Base-by-base conservation (phyloP, 2,888 invertebrate species). In the Tachina grossa region DNA sequence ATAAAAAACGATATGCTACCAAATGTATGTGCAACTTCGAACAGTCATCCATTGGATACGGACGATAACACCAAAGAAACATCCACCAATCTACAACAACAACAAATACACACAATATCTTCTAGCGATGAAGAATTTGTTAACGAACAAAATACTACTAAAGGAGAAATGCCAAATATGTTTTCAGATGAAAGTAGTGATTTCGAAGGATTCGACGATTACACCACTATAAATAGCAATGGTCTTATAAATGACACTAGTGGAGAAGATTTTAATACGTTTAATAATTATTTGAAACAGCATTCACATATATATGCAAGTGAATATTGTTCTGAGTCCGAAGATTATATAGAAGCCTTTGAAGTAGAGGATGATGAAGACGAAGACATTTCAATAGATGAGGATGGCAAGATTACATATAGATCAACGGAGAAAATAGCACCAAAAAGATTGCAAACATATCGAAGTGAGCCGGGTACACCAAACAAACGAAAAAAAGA, bases 31-130 rank as follows among this genome's bases (percentile, higher is more conserved):
- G n/a, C 22, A 1, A 19, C 41, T 11, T 69, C 53, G 31, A 47
- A 74, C 8, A 66, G 69, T 19, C 13, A 57, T 59, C 3, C 31
- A 65, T 43, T 13, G 14, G 22, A 19, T n/a, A 16, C 10, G 1
- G 49, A 19, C 22, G 41, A 53, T 43, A 77, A 45, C n/a, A 41
- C 45, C 43, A 31, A 43, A 57, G 31, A 22, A 41, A 14, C 13
- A 19, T 16, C 11, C n/a, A n/a, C 5, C 22, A 14, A 14, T 2
- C 0, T 9, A n/a, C 39, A 55, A 5, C 57, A 78, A 76, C 87
- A 85, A 59, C 79, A 80, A 41, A 78, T 87, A 66, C 83, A 86
- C 53, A 77, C 83, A 14, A 86, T 87, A 53, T 87, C 85, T 1
- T 85, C 84, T 47, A 85, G 85, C 57, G 86, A 85, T 1, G 87